A percentile compares a stretch with the other conserved stretches of the same genome.
Evolutionary conservation across 1,140 invertebrate genomes (phyloP).

Genomic region (Chrysopa pallens): DNA sequence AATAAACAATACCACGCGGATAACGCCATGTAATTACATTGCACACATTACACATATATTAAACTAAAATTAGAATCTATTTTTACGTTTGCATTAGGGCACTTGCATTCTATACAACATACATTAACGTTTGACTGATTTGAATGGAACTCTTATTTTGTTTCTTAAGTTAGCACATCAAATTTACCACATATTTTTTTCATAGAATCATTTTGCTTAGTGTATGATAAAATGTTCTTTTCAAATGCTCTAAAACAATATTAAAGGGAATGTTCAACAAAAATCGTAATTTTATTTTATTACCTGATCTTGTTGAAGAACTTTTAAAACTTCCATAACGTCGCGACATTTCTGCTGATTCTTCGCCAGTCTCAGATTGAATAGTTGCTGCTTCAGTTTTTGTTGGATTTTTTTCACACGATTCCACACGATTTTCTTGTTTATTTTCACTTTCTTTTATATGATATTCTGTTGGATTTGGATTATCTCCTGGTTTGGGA

Average conservation of each 20-base stretch:
- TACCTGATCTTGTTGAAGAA: not conserved
- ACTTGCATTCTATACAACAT: too few species aligned
- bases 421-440: conserved; percentile 1
- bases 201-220: too few species aligned
- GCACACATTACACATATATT: conserved; percentile 19
- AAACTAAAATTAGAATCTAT: too few species aligned
- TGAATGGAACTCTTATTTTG: too few species aligned
- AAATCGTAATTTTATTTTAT: not conserved
- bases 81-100: too few species aligned
- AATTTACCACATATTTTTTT: too few species aligned
- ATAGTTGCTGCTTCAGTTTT: conserved; percentile 1
- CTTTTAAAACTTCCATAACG: not conserved
- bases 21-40: conserved; percentile 24
- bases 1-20: too few species aligned
- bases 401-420: conserved; percentile 1
- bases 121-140: too few species aligned
- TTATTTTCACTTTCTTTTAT: conserved; percentile 1
- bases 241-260: too few species aligned
- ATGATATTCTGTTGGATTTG: conserved; percentile 5
- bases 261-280: too few species aligned
- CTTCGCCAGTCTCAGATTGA: conserved; percentile 18
- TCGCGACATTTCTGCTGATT: not conserved
- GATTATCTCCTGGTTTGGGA: conserved; percentile 1
- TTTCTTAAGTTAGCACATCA: too few species aligned
- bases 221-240: too few species aligned